phyloP scores from a whole-genome alignment of 2,888 invertebrate species.

The Dolomedes plantarius region DNA sequence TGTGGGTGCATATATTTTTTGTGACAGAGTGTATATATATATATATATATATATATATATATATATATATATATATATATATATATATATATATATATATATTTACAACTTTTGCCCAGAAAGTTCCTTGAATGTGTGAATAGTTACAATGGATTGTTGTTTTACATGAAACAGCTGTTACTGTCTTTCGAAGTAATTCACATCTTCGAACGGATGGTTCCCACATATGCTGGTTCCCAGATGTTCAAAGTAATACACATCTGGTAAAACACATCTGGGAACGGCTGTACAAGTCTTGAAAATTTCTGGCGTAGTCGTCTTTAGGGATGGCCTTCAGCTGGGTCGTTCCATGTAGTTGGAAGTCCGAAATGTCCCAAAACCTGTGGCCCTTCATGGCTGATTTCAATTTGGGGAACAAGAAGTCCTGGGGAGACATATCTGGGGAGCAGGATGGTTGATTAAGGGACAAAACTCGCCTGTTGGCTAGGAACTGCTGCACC shows the following conservation, averaged over 20 bases:
- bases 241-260: too few relatives aligned
- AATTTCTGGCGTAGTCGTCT: not conserved
- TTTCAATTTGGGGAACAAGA: slow-evolving; percentile 3
- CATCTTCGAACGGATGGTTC: too few relatives aligned
- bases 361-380: slow-evolving; percentile 1
- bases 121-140: slow-evolving; percentile 19
- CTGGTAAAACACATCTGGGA: not conserved
- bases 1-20: too few relatives aligned
- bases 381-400: not conserved
- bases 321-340: not conserved
- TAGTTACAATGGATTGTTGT: not conserved
- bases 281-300: slow-evolving; percentile 10
- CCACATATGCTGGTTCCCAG: too few relatives aligned
- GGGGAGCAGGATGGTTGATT: not conserved
- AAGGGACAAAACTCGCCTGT: not conserved
- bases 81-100: too few relatives aligned
- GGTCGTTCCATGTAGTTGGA: not conserved
- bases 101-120: not conserved
- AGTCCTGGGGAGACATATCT: not conserved
- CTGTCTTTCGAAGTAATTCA: slow-evolving; percentile 8
- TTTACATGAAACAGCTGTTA: not conserved
- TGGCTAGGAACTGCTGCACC: not conserved
- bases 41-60: too few relatives aligned
- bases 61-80: too few relatives aligned
- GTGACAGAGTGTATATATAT: too few relatives aligned